Percentiles rank a stretch among this genome's conserved stretches.
Evolutionary conservation across 2,888 invertebrate species (phyloP).

Genomic region (Sepiola atlantica): DNA sequence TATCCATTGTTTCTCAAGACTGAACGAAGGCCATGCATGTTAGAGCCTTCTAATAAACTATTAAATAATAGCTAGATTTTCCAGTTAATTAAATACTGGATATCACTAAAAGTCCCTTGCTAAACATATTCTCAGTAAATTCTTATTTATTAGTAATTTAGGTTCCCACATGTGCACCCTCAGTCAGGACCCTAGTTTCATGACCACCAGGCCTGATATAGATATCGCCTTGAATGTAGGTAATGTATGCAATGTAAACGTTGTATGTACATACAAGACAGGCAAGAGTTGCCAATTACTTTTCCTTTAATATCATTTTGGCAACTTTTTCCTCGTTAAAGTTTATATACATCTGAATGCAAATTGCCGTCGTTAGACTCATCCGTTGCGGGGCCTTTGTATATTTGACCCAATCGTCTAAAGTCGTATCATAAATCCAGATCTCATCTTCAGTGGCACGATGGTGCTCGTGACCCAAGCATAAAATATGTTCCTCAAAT

Average conservation of each 20-base stretch:
- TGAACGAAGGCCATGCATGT: no score
- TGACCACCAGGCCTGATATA: no score
- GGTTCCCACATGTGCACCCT: no score
- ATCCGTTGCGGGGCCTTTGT: conserved; percentile 70
- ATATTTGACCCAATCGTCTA: conserved; percentile 69
- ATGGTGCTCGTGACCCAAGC: conserved; percentile 72
- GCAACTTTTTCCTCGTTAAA: conserved; percentile 71
- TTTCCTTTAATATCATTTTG: conserved; percentile 65
- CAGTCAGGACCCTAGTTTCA: no score
- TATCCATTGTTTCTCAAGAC: no score
- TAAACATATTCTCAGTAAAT: no score
- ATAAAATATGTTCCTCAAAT: conserved; percentile 68
- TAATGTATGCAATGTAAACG: neutral
- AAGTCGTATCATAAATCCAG: conserved; percentile 69
- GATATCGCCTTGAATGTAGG: neutral
- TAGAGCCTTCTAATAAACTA: no score
- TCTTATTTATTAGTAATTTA: no score
- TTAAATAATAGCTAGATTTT: no score
- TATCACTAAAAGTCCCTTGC: no score
- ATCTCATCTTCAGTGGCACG: conserved; percentile 73
- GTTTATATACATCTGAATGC: conserved; percentile 67
- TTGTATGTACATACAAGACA: neutral
- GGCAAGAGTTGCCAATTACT: conserved; percentile 54
- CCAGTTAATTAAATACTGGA: no score
- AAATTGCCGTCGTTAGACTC: conserved; percentile 69